These are phyloP conservation scores for Drosophila insularis DNA, from an alignment of 1,140 invertebrate genomes.

Conservation along the genomic window DNA sequence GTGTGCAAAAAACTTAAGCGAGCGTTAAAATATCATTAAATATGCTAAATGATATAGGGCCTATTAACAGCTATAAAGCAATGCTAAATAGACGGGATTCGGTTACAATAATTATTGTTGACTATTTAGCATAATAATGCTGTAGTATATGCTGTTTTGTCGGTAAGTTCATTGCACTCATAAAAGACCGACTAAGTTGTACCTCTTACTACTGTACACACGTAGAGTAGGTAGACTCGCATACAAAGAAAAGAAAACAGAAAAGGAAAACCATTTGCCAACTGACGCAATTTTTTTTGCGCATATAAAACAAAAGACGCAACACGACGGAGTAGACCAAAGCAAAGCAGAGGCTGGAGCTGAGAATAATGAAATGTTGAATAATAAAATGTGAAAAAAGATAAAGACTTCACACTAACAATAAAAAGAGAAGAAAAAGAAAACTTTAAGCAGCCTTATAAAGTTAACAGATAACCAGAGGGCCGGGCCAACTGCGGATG, in stretches of 20 bases:
- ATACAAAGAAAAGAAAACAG: background rate
- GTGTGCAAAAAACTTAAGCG: slow-evolving; percentile 50
- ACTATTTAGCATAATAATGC: slow-evolving; percentile 1
- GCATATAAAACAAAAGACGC: slow-evolving; percentile 29
- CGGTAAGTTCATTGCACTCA: slow-evolving; percentile 3
- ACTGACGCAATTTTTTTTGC: slow-evolving; percentile 49
- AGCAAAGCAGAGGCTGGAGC: slow-evolving; percentile 7
- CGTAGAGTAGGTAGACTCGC: background rate
- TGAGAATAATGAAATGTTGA: slow-evolving; percentile 49
- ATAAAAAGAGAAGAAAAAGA: slow-evolving; percentile 17
- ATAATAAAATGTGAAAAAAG: slow-evolving; percentile 33
- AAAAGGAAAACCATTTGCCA: slow-evolving; percentile 32
- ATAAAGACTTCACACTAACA: slow-evolving; percentile 18
- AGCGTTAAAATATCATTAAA: slow-evolving; percentile 62
- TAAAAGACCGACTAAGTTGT: background rate
- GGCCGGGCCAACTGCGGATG: background rate
- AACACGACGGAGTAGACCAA: background rate
- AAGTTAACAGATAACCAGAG: slow-evolving; percentile 39
- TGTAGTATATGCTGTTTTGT: background rate
- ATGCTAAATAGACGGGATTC: background rate
- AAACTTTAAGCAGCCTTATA: slow-evolving; percentile 27
- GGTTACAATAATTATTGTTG: slow-evolving; percentile 1
- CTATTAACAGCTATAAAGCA: slow-evolving; percentile 24
- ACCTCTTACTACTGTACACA: background rate
- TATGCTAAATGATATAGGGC: slow-evolving; percentile 32